phyloP scores from a whole-genome alignment of 92 coral and sea anemone species.

The Meandrina meandrites region DNA sequence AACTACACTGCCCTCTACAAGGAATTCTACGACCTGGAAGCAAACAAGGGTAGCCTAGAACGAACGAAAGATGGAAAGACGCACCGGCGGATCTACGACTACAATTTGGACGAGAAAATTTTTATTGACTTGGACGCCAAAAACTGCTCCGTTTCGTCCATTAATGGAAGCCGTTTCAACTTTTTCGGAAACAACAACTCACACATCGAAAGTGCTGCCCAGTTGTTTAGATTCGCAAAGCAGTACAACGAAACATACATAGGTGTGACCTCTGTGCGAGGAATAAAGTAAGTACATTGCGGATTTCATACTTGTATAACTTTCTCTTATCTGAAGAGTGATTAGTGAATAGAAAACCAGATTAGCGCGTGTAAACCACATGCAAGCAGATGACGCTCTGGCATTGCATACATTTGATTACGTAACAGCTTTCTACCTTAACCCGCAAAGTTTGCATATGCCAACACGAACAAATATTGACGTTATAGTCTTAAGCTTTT shows the following conservation, averaged over 20 bases:
- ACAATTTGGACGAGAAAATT: slow-evolving; percentile 63
- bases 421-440: no score
- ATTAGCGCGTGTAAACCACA: no score
- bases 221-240: slow-evolving; percentile 33
- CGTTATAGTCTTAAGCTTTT: no score
- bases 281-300: slow-evolving; percentile 61
- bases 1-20: slow-evolving; percentile 53
- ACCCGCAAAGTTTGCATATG: no score
- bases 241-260: slow-evolving; percentile 64
- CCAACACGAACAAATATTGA: no score
- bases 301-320: no score
- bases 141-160: slow-evolving; percentile 50
- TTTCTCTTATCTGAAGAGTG: no score
- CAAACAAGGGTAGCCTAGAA: slow-evolving; percentile 54
- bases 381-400: no score
- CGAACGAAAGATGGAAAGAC: slow-evolving; percentile 40
- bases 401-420: no score
- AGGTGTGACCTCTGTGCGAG: slow-evolving; percentile 61
- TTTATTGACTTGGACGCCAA: slow-evolving; percentile 26
- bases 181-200: slow-evolving; percentile 63
- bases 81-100: slow-evolving; percentile 56
- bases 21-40: slow-evolving; percentile 65
- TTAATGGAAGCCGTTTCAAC: slow-evolving; percentile 11
- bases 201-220: slow-evolving; percentile 54
- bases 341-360: no score